Conservation (phyloP, 2,888 invertebrate genomes). For the Bursaphelenchus okinawaensis region DNA sequence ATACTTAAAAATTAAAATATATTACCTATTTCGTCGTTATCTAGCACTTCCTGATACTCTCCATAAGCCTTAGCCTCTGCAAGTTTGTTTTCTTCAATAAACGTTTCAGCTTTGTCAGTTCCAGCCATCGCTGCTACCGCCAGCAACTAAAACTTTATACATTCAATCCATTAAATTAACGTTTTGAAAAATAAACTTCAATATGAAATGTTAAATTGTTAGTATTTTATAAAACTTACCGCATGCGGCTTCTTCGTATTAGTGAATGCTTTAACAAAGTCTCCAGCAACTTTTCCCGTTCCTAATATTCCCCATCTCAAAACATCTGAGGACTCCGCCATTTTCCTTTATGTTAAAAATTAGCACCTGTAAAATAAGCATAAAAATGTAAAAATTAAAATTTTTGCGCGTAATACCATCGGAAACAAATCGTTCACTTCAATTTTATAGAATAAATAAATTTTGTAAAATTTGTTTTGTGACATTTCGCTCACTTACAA, state of each 20-base stretch:
- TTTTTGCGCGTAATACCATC: no score
- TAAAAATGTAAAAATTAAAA: no score
- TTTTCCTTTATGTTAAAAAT: not conserved
- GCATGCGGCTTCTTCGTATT: constrained; percentile 2
- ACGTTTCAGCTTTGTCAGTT: not conserved
- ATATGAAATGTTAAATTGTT: no score
- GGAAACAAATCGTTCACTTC: no score
- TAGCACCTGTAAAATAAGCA: not conserved
- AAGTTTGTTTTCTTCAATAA: constrained; percentile 8
- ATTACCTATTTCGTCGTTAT: constrained; percentile 63
- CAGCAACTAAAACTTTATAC: not conserved
- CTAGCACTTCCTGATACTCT: constrained; percentile 8
- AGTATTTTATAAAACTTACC: constrained; percentile 12
- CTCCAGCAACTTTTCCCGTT: constrained; percentile 29
- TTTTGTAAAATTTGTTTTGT: no score
- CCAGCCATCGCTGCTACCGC: constrained; percentile 3
- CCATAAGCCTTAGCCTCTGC: not conserved
- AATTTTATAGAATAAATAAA: no score
- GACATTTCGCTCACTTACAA: no score
- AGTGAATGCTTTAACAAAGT: constrained; percentile 22
- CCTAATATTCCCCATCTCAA: constrained; percentile 32
- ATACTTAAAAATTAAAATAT: constrained; percentile 73
- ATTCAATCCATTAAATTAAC: not conserved
- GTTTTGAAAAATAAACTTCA: not conserved
- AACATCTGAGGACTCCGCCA: not conserved